Evolutionary conservation across 2,113 vertebrate genomes (phyloP), one percentile per base, ranked within the genome.

Genomic region (Phalacrocorax pelagicus): DNA sequence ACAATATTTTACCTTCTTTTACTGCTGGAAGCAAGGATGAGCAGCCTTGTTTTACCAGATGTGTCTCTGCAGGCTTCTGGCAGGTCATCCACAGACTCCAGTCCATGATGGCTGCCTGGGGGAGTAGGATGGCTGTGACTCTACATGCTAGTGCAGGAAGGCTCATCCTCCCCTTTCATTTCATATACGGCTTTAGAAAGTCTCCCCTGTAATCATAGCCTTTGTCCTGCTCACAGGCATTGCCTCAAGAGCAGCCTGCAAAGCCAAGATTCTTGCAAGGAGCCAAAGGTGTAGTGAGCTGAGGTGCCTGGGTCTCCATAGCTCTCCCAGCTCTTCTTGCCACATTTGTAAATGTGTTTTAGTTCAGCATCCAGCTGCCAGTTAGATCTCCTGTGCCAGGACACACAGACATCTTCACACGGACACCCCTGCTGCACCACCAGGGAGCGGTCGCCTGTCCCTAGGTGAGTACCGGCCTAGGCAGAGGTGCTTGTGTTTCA

Each of bases 91-190:
- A 5, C 3, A 38, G 47, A 8, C 49, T 3, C 8, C 2, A 6
- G 67, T 40, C 70, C 0, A 0, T 42, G 40, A 3, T 32, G 67
- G 58, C 54, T 38, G 49, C 34, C 51, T 71, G 70, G 62, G 49
- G 58, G 21, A 57, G 23, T 1, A 1, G 15, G 55, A 49, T 18
- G 11, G 42, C 62, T 79, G 74, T 30, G 82, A 32, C 9, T 72
- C 32, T 13, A 1, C 0, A 0, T 18, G 34, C 6, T 52, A 47
- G 1, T 3, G 26, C 3, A 15, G 12, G 9, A 62, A 74, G 42
- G 30, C 8, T 81, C 3, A 0, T 46, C 51, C 32, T 84, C 6
- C 16, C 4, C 6, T 89, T 73, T 78, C 46, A 26, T 38, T 58
- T 59, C 77, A 27, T 52, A 18, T 9, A 26, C 0, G 0, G 23